These are phyloP conservation scores for Pedicia rivosa DNA, from an alignment of 2,888 invertebrate species.

Conservation along the genomic window DNA sequence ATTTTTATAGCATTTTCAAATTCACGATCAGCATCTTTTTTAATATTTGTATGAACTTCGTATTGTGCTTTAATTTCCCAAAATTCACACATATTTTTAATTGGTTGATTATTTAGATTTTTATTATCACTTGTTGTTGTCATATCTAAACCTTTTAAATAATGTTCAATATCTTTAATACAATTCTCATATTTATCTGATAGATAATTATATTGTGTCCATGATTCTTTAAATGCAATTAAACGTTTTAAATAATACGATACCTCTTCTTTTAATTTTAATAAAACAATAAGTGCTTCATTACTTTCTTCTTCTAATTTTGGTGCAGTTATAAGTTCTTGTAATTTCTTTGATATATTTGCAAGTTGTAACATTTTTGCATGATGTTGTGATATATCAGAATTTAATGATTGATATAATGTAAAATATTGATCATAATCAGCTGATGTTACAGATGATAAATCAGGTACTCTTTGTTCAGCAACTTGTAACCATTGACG, in stretches of 20 bases:
- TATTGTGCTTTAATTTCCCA: slow-evolving; percentile 83
- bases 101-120: slow-evolving; percentile 41
- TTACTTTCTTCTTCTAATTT: slow-evolving; percentile 59
- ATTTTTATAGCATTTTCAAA: slow-evolving; percentile 65
- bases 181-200: slow-evolving; percentile 60
- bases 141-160: slow-evolving; percentile 45
- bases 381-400: slow-evolving; percentile 66
- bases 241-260: slow-evolving; percentile 54
- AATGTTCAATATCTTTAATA: slow-evolving; percentile 56
- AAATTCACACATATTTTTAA: slow-evolving; percentile 62
- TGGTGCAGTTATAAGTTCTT: slow-evolving; percentile 57
- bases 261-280: slow-evolving; percentile 60
- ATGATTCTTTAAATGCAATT: slow-evolving; percentile 59
- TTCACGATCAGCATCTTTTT: slow-evolving; percentile 52
- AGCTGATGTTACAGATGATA: slow-evolving; percentile 62
- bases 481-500: slow-evolving; percentile 70
- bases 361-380: slow-evolving; percentile 59
- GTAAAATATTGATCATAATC: slow-evolving; percentile 77
- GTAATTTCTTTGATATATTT: slow-evolving; percentile 53
- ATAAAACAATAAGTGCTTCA: slow-evolving; percentile 51
- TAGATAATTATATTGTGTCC: slow-evolving; percentile 56
- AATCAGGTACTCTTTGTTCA: slow-evolving; percentile 66
- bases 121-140: slow-evolving; percentile 33
- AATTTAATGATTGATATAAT: slow-evolving; percentile 60
- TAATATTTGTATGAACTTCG: slow-evolving; percentile 63